A percentile compares a stretch with the other conserved stretches of the same genome.
Evolutionary conservation across 2,888 invertebrate genomes (phyloP).

Genomic region (Odiellus spinosus): DNA sequence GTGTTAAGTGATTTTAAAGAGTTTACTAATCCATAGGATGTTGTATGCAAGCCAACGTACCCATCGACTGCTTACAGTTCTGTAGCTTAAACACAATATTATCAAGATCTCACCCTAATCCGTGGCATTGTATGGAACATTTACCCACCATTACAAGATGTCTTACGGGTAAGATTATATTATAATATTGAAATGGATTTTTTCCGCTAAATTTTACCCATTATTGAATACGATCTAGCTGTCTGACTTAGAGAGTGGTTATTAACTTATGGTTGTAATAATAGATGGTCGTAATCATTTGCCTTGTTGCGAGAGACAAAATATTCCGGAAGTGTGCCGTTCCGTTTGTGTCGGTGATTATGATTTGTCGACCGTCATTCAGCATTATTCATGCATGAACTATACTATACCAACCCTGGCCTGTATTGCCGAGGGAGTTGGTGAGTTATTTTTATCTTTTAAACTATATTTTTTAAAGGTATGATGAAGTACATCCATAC

Average conservation of each 20-base stretch:
- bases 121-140: conserved; percentile 51
- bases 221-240: not conserved
- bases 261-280: not conserved
- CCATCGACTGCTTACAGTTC: conserved; percentile 56
- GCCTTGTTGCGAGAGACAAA: conserved; percentile 63
- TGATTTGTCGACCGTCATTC: conserved; percentile 62
- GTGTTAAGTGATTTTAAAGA: not conserved
- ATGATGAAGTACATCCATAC: too few species aligned
- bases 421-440: conserved; percentile 65
- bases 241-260: not conserved
- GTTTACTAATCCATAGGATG: too few species aligned
- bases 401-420: conserved; percentile 66
- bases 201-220: not conserved
- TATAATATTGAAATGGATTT: conserved; percentile 19
- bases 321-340: conserved; percentile 67
- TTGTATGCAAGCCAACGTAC: conserved; percentile 52
- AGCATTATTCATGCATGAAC: conserved; percentile 65
- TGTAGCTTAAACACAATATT: conserved; percentile 59
- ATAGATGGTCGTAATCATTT: conserved; percentile 69
- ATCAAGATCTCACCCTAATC: conserved; percentile 58
- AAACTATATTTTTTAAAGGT: too few species aligned
- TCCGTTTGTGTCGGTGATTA: conserved; percentile 72
- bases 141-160: conserved; percentile 56
- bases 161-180: conserved; percentile 31
- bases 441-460: conserved; percentile 33